Base-by-base conservation (phyloP, 1,140 invertebrate genomes). In the Apis dorsata region DNA sequence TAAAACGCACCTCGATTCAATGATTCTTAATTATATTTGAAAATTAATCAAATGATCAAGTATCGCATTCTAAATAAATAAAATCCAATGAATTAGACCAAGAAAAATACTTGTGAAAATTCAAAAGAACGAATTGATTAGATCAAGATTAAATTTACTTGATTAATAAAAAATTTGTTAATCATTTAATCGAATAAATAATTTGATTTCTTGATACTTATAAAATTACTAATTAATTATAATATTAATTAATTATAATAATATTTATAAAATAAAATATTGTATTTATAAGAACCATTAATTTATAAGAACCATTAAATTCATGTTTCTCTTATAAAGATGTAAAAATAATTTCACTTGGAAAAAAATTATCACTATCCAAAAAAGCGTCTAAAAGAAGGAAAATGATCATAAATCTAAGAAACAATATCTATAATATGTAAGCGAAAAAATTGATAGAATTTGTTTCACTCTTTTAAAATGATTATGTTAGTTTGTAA, bases 1-100 rank as follows among this genome's bases (percentile, higher is more conserved):
- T 24, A 53, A 53, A 77, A 77, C 17, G 63, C n/a, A 34, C 79
- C 57, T 62, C 49, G 44, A 77, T 77, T 82, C 80, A 49, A 77
- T 77, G 73, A 77, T 77, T 65, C 80, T 77, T 82, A 82, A 82
- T 82, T 69, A 77, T 63, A 21, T 77, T 77, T 70, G 74, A 70
- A 82, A 82, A 82, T 77, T 77, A 82, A 82, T 57, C 65, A 60
- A 74, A 82, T 65, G 65, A 44, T 34, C 44, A 70, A 69, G 49
- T 75, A 66, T 62, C 44, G 66, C 44, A 66, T 55, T 19, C 57
- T 34, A 57, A 62, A 55, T 34, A 76, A 82, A 82, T 82, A 34
- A 82, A 82, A 77, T 77, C 21, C 34, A 24, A n/a, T 49, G 73
- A 82, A 82, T 66, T 82, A 21, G 74, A 74, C 63, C 80, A 44